A percentile compares a stretch with the other conserved stretches of the same genome.
Conservation (phyloP, 2,888 invertebrate species). For the Rosalia funebris region DNA sequence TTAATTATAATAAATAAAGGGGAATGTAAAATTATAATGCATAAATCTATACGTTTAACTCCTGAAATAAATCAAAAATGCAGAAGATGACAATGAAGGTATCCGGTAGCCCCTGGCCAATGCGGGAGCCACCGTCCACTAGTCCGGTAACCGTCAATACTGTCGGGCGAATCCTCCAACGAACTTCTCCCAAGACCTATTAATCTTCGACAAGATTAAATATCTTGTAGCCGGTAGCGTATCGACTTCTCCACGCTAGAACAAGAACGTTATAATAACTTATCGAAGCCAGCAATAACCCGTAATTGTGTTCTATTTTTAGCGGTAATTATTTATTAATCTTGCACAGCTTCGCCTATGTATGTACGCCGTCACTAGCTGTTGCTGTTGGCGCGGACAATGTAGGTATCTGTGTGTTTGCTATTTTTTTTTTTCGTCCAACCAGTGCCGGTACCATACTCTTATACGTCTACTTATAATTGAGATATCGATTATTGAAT, state of each 20-base stretch:
- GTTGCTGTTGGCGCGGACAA: neutral
- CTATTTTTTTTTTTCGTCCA: neutral
- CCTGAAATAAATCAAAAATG: neutral
- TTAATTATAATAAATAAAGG: too few relatives aligned
- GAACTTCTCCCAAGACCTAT: neutral
- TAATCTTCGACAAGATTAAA: neutral
- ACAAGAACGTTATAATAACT: neutral
- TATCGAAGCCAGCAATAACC: slow-evolving; percentile 17
- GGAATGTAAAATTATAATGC: too few relatives aligned
- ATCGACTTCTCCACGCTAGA: neutral
- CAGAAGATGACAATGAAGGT: neutral
- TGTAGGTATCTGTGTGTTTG: neutral
- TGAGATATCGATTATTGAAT: too few relatives aligned
- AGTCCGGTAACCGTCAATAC: neutral
- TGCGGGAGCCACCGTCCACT: neutral
- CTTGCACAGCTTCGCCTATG: neutral
- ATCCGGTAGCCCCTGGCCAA: neutral
- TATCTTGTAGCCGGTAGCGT: neutral
- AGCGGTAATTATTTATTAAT: slow-evolving; percentile 12
- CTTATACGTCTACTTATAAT: neutral
- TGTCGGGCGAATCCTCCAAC: neutral
- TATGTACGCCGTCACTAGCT: neutral
- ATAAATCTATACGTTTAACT: too few relatives aligned
- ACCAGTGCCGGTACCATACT: neutral
- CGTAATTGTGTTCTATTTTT: slow-evolving; percentile 19